A percentile compares a stretch with the other conserved stretches of the same genome.
phyloP scores from a whole-genome alignment of 1,140 invertebrate genomes.

The Macrocentrus cingulum region DNA sequence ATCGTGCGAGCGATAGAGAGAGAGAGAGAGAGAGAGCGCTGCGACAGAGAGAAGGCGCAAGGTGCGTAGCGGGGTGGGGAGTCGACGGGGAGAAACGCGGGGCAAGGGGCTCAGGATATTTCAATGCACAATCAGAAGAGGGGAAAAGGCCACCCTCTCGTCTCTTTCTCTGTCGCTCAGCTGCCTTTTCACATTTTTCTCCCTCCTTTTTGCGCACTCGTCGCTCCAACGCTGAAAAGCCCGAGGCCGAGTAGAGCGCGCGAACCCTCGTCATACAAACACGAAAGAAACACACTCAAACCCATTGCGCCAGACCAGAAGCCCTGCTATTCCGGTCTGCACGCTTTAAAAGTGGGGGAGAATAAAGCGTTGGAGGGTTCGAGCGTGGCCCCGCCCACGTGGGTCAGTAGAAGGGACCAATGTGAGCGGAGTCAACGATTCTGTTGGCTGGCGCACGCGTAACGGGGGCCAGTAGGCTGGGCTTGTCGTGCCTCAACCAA shows the following conservation, averaged over 20 bases:
- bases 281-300: conserved; percentile 12
- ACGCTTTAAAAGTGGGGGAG: too few species aligned
- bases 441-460: conserved; percentile 29
- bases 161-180: background rate
- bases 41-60: too few species aligned
- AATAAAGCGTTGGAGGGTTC: background rate
- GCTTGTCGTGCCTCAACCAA: conserved; percentile 37
- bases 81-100: conserved; percentile 62
- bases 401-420: conserved; percentile 16
- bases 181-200: conserved; percentile 4
- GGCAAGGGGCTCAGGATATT: conserved; percentile 59
- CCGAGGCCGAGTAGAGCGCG: conserved; percentile 17
- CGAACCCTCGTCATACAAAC: conserved; percentile 12
- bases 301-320: background rate
- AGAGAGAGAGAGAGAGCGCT: conserved; percentile 23
- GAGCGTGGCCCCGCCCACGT: conserved; percentile 9
- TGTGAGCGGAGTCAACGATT: conserved; percentile 42
- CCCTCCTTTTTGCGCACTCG: background rate
- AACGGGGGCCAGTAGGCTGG: conserved; percentile 50
- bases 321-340: conserved; percentile 9
- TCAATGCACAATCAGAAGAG: conserved; percentile 44
- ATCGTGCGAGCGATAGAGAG: conserved; percentile 21
- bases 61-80: conserved; percentile 36
- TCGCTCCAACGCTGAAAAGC: background rate
- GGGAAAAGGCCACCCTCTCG: conserved; percentile 24